A percentile compares a stretch with the other conserved stretches of the same genome.
Evolutionary conservation across 2,113 vertebrate species (phyloP).

Genomic region (Trogon melanurus): DNA sequence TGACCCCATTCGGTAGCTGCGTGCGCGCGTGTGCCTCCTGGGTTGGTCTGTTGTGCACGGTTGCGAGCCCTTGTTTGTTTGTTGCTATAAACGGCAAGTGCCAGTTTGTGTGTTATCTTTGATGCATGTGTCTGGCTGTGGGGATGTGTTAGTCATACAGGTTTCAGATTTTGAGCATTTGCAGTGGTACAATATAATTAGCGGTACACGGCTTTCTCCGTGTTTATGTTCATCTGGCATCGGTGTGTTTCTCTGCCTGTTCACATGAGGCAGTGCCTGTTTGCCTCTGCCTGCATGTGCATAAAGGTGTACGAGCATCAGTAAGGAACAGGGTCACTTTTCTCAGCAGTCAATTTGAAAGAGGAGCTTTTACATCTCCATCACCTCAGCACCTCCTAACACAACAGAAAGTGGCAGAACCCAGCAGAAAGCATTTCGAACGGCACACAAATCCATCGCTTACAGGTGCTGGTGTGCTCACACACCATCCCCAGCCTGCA

Average conservation of each 20-base stretch:
- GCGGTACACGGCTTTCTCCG: neutral
- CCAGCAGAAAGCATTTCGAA: neutral
- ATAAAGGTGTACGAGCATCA: accelerated
- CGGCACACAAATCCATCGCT: accelerated
- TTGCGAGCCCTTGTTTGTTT: neutral
- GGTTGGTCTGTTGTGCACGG: neutral
- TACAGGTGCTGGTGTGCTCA: accelerated
- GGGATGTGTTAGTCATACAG: constrained; percentile 34
- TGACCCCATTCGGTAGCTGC: neutral
- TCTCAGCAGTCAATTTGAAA: neutral
- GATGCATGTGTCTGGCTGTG: neutral
- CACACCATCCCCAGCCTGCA: accelerated
- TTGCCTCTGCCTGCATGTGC: neutral
- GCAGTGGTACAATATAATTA: neutral
- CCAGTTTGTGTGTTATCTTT: neutral
- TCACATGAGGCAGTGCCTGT: neutral
- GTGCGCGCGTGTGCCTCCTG: accelerated
- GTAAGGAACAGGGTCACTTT: neutral
- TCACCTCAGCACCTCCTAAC: neutral
- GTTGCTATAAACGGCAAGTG: neutral
- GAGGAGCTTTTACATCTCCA: neutral
- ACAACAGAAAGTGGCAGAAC: neutral
- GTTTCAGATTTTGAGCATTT: constrained; percentile 15
- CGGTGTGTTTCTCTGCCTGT: neutral
- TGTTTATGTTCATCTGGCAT: neutral